phyloP scores from a whole-genome alignment of 2,797 vertebrate species.

The Sebastes dallii region DNA sequence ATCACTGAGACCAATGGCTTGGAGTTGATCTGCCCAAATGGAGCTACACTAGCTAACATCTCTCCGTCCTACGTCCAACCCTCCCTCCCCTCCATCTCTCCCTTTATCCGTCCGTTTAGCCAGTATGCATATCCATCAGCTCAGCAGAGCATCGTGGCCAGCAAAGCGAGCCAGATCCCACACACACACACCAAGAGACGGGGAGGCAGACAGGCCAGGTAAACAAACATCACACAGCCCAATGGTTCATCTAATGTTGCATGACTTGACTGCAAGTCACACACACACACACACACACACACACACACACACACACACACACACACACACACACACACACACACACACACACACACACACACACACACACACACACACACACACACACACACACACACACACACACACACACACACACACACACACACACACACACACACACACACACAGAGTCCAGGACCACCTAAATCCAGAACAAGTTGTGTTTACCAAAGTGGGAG shows the following conservation, averaged over 20 bases:
- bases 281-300: background rate
- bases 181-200: slow-evolving; percentile 37
- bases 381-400: background rate
- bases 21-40: slow-evolving; percentile 80
- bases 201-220: slow-evolving; percentile 74
- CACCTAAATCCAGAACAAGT: slow-evolving; percentile 50
- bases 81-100: slow-evolving; percentile 43
- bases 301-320: background rate
- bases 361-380: background rate
- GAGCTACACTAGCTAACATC: slow-evolving; percentile 68
- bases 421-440: slow-evolving; percentile 16
- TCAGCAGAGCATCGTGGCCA: slow-evolving; percentile 72
- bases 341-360: slow-evolving; percentile 16
- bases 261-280: slow-evolving; percentile 64
- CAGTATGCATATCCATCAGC: slow-evolving; percentile 80
- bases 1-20: slow-evolving; percentile 79
- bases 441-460: slow-evolving; percentile 21
- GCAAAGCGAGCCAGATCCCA: slow-evolving; percentile 68
- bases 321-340: background rate
- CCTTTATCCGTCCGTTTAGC: slow-evolving; percentile 73
- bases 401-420: background rate
- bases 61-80: slow-evolving; percentile 45
- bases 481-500: slow-evolving; percentile 64
- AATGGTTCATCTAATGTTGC: slow-evolving; percentile 79
- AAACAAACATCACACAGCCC: slow-evolving; percentile 84